Evolutionary conservation across 2,888 invertebrate species (phyloP).

Genomic region (Camponotus fellah): DNA sequence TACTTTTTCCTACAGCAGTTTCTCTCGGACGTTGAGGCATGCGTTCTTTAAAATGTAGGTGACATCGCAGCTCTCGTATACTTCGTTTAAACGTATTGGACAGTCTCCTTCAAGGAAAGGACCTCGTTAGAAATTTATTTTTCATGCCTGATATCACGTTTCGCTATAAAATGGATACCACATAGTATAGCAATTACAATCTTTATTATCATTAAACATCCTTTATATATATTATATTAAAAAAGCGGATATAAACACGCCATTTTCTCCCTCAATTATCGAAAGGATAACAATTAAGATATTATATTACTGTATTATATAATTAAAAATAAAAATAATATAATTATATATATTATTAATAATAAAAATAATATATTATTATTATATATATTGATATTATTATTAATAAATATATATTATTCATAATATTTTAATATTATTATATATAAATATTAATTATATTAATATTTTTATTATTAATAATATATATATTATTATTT

Average conservation of each 20-base stretch:
- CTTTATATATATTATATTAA: slow-evolving; percentile 1
- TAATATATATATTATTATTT: too few relatives aligned
- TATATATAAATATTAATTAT: too few relatives aligned
- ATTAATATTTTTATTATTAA: too few relatives aligned
- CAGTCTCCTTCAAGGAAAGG: background rate
- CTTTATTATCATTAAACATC: slow-evolving; percentile 26
- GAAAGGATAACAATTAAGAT: background rate
- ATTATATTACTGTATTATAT: background rate
- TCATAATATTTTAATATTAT: too few relatives aligned
- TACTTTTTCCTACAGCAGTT: slow-evolving; percentile 14
- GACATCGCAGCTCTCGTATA: slow-evolving; percentile 41
- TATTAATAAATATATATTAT: too few relatives aligned
- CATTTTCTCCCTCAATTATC: background rate
- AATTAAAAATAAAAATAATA: background rate
- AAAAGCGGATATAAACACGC: background rate
- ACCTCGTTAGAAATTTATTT: slow-evolving; percentile 35
- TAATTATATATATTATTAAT: too few relatives aligned
- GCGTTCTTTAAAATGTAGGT: slow-evolving; percentile 38
- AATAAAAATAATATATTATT: too few relatives aligned
- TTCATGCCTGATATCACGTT: slow-evolving; percentile 18
- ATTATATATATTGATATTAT: too few relatives aligned
- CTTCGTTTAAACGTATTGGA: slow-evolving; percentile 30
- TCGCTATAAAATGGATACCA: background rate
- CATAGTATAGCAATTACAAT: slow-evolving; percentile 14
- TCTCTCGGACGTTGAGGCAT: background rate